Conservation (phyloP, 2,797 vertebrate species). For the Lagorchestes hirsutus region DNA sequence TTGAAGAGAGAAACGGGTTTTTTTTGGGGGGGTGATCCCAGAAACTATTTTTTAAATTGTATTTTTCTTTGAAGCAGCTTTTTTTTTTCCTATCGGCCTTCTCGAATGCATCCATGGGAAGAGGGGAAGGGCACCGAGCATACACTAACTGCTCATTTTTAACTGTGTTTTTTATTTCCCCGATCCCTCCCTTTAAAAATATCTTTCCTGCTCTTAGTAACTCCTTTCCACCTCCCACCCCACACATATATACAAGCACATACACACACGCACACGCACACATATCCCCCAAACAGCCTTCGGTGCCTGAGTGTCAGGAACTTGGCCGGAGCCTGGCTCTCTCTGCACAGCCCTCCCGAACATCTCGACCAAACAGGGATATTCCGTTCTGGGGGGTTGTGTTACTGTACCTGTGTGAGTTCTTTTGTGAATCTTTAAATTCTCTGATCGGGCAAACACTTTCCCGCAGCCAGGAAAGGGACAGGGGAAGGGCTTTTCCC, state of each 20-base stretch:
- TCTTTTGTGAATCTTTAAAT: slow-evolving; percentile 97
- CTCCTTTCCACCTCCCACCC: not conserved
- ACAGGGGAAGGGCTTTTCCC: slow-evolving; percentile 96
- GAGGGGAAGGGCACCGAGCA: not conserved
- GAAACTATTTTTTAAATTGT: slow-evolving; percentile 34
- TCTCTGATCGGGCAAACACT: slow-evolving; percentile 95
- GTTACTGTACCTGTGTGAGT: slow-evolving; percentile 92
- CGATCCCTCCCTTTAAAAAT: slow-evolving; percentile 9
- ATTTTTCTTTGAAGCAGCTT: slow-evolving; percentile 9
- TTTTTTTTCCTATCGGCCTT: not conserved
- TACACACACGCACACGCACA: not conserved
- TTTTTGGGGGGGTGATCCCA: not conserved
- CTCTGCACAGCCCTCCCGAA: not conserved
- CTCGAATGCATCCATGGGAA: not conserved
- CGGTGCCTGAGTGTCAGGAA: slow-evolving; percentile 35
- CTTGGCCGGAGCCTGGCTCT: not conserved
- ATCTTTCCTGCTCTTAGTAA: not conserved
- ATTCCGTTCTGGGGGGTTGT: slow-evolving; percentile 83
- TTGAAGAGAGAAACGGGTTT: not conserved
- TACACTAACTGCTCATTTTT: slow-evolving; percentile 4
- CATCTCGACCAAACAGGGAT: not conserved
- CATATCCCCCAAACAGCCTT: slow-evolving; percentile 49
- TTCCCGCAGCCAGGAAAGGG: slow-evolving; percentile 96
- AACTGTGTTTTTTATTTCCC: slow-evolving; percentile 8
- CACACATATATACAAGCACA: not conserved